Percentiles rank a stretch among this genome's conserved stretches.
Conservation (phyloP, 2,113 vertebrate species). For the Ondatra zibethicus region DNA sequence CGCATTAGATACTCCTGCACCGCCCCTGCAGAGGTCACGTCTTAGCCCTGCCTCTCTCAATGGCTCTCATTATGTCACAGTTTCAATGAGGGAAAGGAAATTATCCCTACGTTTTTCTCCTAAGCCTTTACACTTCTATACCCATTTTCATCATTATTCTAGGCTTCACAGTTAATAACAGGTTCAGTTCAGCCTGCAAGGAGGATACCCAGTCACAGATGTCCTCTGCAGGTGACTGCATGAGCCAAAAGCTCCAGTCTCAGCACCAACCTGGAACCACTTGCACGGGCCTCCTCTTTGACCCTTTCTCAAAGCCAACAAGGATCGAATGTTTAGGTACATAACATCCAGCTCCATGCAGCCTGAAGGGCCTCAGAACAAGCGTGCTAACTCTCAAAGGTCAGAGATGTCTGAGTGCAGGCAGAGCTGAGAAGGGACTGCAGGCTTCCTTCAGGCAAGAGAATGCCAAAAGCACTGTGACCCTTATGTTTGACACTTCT, state of each 20-base stretch:
- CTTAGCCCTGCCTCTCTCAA: background rate
- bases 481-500: background rate
- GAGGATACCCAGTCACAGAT: background rate
- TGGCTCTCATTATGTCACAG: background rate
- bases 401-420: background rate
- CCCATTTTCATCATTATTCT: background rate
- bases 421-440: background rate
- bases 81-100: background rate
- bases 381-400: too few relatives aligned
- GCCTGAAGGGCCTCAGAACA: background rate
- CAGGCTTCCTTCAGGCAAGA: background rate
- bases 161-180: background rate
- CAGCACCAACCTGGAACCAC: too few relatives aligned
- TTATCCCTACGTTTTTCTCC: background rate
- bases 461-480: background rate
- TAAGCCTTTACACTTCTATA: background rate
- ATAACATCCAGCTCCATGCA: background rate
- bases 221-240: too few relatives aligned
- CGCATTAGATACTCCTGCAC: background rate
- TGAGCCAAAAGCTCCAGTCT: background rate
- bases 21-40: background rate
- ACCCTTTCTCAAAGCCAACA: background rate
- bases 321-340: background rate
- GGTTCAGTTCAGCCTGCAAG: background rate
- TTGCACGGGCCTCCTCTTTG: background rate